Base-by-base conservation (phyloP, 2,888 invertebrate species). In the Erebia aethiops region DNA sequence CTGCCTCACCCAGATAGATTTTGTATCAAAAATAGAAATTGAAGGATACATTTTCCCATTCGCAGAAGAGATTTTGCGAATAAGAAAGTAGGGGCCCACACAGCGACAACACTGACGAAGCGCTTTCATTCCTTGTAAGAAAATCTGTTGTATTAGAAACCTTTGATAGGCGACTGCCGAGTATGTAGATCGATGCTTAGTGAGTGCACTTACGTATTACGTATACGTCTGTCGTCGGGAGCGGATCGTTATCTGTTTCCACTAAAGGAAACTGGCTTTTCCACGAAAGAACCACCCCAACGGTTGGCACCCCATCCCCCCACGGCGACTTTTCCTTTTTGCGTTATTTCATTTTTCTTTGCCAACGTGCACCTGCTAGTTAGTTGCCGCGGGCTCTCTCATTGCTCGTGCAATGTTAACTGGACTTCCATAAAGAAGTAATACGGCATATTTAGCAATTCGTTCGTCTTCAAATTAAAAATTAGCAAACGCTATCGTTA, bases 231-330 rank as follows among this genome's bases (percentile, higher is more conserved):
- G 90, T 90, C 91, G 92, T 89, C 90, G 89, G 90, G 88, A 88
- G 86, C 83, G 91, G 92, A 92, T 93, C 92, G 92, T 93, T 92
- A 93, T 92, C 93, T 92, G 91, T 92, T 92, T 91, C 91, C 88
- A 93, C 89, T 91, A 90, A 93, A 92, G 91, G 89, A 92, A 92
- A 91, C 92, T 91, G 91, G 87, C 90, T 92, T 91, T 89, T 89
- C 89, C 84, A 86, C 87, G 89, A 90, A 90, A 88, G 90, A 91
- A 88, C 88, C 90, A 84, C 91, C 91, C 90, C 86, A 80, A 80
- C 84, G 85, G 84, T 85, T 82, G 84, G 77, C 78, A 83, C 79
- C 81, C 86, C 85, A n/a, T 85, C 26, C 71, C 85, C 86, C 80
- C 83, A 80, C 77, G 81, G 80, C 82, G 87, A 87, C 84, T 89